Percentiles rank a stretch among this genome's conserved stretches.
phyloP scores from a whole-genome alignment of 92 coral and sea anemone species.

The Epizoanthus illoricatus region DNA sequence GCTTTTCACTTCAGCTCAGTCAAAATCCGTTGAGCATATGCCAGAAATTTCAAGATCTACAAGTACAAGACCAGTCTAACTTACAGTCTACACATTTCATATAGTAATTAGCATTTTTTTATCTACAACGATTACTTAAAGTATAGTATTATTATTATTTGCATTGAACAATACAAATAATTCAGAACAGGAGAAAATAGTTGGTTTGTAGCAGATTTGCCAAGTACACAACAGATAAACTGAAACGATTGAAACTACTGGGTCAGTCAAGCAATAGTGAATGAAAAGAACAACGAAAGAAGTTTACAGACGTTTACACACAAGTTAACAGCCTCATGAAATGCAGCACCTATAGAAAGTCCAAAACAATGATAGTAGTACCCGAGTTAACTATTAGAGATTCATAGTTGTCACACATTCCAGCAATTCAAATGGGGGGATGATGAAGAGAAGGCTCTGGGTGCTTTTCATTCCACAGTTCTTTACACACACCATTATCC shows the following conservation, averaged over 20 bases:
- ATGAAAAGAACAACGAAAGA: conserved; percentile 31
- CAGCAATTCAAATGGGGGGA: conserved; percentile 41
- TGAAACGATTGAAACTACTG: conserved; percentile 1
- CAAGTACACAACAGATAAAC: neutral
- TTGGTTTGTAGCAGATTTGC: neutral
- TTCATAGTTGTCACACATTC: neutral
- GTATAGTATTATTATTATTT: too few relatives aligned
- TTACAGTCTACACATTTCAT: too few relatives aligned
- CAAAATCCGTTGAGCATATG: too few relatives aligned
- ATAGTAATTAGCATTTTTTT: too few relatives aligned
- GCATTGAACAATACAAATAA: neutral
- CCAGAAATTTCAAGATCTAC: too few relatives aligned
- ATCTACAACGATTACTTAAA: too few relatives aligned
- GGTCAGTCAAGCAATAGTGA: neutral
- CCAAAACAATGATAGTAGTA: conserved; percentile 23
- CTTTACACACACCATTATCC: neutral
- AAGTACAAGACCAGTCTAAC: too few relatives aligned
- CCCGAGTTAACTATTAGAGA: neutral
- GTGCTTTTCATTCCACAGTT: conserved; percentile 8
- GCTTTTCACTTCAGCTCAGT: too few relatives aligned
- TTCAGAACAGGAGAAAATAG: conserved; percentile 2
- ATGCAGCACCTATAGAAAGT: conserved; percentile 2
- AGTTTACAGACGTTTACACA: conserved; percentile 29
- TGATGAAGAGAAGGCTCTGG: conserved; percentile 32
- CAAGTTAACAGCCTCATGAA: conserved; percentile 25